These are phyloP conservation scores for Graphium colonna DNA, from an alignment of 2,888 invertebrate genomes.

Conservation along the genomic window DNA sequence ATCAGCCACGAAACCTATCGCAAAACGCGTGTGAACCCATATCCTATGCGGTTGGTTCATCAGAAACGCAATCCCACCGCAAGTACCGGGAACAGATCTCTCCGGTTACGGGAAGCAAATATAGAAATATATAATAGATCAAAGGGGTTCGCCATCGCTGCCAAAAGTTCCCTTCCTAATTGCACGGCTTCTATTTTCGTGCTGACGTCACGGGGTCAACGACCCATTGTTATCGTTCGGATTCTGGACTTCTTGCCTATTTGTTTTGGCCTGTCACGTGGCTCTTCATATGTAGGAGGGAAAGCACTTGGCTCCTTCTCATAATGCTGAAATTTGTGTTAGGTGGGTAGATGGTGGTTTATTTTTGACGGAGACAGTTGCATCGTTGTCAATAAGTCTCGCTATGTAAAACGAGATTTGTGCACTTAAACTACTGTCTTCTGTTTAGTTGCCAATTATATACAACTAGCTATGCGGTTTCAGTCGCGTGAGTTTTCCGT, in stretches of 20 bases:
- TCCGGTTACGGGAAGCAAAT: conserved; percentile 26
- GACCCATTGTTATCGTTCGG: conserved; percentile 33
- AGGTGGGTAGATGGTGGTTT: too few species aligned
- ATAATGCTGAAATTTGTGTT: too few species aligned
- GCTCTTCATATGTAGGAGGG: not conserved
- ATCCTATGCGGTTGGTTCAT: not conserved
- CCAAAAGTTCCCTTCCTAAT: conserved; percentile 51
- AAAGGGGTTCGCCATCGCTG: conserved; percentile 34
- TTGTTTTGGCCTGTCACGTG: conserved; percentile 17
- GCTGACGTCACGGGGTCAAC: conserved; percentile 40
- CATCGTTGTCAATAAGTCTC: too few species aligned
- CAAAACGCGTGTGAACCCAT: too few species aligned
- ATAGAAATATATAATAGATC: conserved; percentile 7
- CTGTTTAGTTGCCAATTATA: too few species aligned
- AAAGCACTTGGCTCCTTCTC: not conserved
- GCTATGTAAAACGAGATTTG: not conserved
- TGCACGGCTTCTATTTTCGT: conserved; percentile 35
- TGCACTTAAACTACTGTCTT: too few species aligned
- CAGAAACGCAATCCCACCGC: not conserved
- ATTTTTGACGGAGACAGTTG: too few species aligned
- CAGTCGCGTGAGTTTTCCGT: too few species aligned
- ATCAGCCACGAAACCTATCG: too few species aligned
- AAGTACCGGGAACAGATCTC: not conserved
- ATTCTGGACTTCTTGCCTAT: conserved; percentile 16
- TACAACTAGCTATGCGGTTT: too few species aligned